These are phyloP conservation scores for Umimayanthus chanpuru DNA, from an alignment of 92 coral and sea anemone species.

Conservation along the genomic window DNA sequence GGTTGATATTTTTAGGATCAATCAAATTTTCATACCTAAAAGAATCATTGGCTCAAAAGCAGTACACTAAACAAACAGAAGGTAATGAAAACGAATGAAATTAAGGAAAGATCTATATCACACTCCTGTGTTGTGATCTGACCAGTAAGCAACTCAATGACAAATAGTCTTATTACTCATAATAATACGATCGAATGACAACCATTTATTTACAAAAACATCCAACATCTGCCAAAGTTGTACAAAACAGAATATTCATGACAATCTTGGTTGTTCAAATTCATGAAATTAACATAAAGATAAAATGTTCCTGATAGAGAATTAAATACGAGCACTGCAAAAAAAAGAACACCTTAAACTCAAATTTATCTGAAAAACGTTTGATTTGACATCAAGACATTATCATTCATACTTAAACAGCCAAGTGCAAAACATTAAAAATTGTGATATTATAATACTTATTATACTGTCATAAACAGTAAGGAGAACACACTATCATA, in stretches of 20 bases:
- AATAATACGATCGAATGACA: neutral
- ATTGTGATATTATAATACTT: too few species aligned
- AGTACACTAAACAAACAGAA: neutral
- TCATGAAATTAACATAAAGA: slow-evolving; percentile 5
- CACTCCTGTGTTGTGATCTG: neutral
- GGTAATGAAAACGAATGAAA: neutral
- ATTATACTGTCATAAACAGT: neutral
- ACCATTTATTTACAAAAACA: slow-evolving; percentile 5
- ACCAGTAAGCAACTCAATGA: neutral
- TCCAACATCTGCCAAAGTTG: neutral
- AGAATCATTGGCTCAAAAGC: neutral
- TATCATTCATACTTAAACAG: neutral
- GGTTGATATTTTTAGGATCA: neutral
- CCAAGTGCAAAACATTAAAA: neutral
- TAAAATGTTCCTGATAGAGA: neutral
- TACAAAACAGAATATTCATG: neutral
- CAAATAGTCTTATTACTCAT: neutral
- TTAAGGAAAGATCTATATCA: neutral
- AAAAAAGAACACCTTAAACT: neutral
- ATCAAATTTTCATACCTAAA: too few species aligned
- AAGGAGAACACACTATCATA: neutral
- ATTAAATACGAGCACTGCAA: neutral
- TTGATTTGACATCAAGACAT: neutral
- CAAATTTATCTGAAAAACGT: neutral
- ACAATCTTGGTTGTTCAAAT: neutral